phyloP scores from a whole-genome alignment of 2,797 vertebrate genomes.

The Lophotriccus pileatus region DNA sequence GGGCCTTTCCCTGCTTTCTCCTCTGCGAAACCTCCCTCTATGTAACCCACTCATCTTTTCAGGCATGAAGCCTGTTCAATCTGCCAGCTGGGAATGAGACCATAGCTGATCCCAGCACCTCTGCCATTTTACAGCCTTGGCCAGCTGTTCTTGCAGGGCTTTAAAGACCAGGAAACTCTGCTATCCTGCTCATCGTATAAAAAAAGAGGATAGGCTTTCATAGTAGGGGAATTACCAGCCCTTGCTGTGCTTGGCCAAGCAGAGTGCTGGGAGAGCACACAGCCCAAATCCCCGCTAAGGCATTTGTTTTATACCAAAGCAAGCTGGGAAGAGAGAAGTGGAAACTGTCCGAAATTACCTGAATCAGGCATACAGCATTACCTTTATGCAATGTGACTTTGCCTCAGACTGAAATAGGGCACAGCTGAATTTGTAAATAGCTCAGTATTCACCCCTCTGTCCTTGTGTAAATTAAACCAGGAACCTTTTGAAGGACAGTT shows the following conservation, averaged over 20 bases:
- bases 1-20: not conserved
- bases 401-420: constrained; percentile 43
- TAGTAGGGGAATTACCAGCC: not conserved
- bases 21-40: not conserved
- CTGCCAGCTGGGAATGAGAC: not conserved
- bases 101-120: not conserved
- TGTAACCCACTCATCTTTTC: not conserved
- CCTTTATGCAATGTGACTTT: constrained; percentile 63
- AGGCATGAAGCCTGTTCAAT: not conserved
- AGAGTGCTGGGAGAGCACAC: not conserved
- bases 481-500: constrained; percentile 13
- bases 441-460: constrained; percentile 3
- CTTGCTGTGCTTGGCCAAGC: not conserved
- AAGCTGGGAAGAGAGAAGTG: not conserved
- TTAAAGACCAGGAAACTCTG: not conserved
- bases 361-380: constrained; percentile 35
- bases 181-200: not conserved
- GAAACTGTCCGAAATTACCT: constrained; percentile 39
- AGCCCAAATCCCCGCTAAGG: not conserved
- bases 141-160: not conserved
- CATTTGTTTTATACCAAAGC: constrained; percentile 3
- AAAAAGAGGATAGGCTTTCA: not conserved
- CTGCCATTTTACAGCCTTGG: not conserved
- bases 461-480: constrained; percentile 50
- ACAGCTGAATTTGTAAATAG: constrained; percentile 60